Evolutionary conservation across 2,888 invertebrate species (phyloP), one percentile per base, ranked within the genome.

Genomic region (Rosalia funebris): DNA sequence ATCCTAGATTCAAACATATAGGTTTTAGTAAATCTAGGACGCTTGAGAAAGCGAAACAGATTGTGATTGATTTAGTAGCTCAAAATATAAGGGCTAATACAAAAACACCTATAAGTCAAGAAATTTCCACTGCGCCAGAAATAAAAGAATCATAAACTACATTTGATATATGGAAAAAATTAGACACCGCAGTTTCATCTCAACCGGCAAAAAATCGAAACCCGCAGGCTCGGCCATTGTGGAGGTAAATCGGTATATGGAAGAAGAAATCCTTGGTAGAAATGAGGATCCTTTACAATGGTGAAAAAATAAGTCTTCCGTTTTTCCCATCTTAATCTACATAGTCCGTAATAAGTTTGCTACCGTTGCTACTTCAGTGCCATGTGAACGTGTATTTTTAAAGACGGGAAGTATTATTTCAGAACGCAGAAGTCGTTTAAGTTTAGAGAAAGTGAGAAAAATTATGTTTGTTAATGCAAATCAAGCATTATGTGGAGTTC

Each of bases 1-100:
- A 47, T 11, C 34, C 47, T 1, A 47, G 34, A 34, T 47, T 47
- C 15, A 47, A 47, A 47, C 32, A 32, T 47, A 16, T 34, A 34
- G 34, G 32, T 34, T 47, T 47, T 34, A 47, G 11, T 34, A 47
- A 34, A 47, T 2, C 15, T 47, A 16, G 32, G 1, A 47, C 34
- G 1, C 14, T 15, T 10, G 34, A 32, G 32, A 34, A 47, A 47
- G 47, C 47, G 16, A 47, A 47, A 47, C 47, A 47, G 34, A 11
- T 34, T 5, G 34, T 47, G 9, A 47, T 47, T 16, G 47, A 34
- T 47, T 47, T 47, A 34, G 47, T 47, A 15, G 34, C 32, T 7
- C 47, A 47, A 34, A 32, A 47, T 34, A 47, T 34, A 10, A 47
- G 15, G 15, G 11, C 17, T 16, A 47, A 14, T 15, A 47, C 32